Base-by-base conservation (phyloP, 1,140 invertebrate genomes). In the Lasioglossum baleicum region DNA sequence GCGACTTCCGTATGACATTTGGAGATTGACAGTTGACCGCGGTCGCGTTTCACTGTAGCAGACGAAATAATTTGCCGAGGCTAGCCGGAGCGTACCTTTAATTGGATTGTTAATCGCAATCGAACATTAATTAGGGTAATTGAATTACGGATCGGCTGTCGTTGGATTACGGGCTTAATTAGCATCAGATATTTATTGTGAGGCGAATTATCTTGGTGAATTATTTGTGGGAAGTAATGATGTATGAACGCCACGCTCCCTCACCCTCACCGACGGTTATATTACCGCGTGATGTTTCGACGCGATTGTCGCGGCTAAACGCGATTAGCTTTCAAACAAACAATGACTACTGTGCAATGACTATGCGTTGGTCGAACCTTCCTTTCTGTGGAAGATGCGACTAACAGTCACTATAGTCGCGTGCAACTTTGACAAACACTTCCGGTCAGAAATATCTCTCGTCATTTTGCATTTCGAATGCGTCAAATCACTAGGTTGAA, bases 101-200 rank as follows among this genome's bases (percentile, higher is more conserved):
- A 79, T 79, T 79, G 60, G 72, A 75, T 75, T 74, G 78, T 80
- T 80, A 80, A 80, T 80, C 72, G 78, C 72, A 68, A 79, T 79
- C 69, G 70, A 79, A 72, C 51, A 73, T 79, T 79, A 79, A 79
- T 79, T 73, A 65, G 69, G 61, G 42, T 79, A 79, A 79, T 79
- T 79, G 76, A 79, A 79, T 79, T 66, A 79, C 66, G 72, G 42
- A 74, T 74, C 71, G 51, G 53, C 26, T 10, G 53, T 71, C 63
- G 56, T n/a, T 53, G 72, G 44, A 74, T 80, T 67, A 61, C 71
- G 63, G 77, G 77, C 42, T 80, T 80, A 80, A 80, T 80, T 74
- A 68, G 64, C 53, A 61, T 74, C 76, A 20, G 71, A 75, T 75
- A 80, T 75, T 80, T 74, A 80, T 74, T 74, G 53, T 63, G 40